Conservation (phyloP, 64 coral and sea anemone species). For the Pocillopora damicornis region DNA sequence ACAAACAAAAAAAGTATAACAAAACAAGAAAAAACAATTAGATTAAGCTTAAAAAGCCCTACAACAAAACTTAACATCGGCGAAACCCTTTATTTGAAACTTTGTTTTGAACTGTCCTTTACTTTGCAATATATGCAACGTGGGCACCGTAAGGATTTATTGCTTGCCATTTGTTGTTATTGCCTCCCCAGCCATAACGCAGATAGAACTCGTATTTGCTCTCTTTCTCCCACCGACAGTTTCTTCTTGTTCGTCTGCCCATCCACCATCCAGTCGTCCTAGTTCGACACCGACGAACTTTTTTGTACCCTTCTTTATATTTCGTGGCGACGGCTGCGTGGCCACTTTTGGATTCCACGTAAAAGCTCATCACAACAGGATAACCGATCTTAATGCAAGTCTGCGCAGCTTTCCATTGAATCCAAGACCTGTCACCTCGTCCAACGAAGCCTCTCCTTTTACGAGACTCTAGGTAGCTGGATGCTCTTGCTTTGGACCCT, state of each 20-base stretch:
- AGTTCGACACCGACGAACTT: background rate
- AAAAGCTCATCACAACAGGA: conserved; percentile 27
- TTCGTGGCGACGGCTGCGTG: conserved; percentile 51
- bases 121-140: background rate
- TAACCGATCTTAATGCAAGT: conserved; percentile 16
- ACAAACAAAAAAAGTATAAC: no score
- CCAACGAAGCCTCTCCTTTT: background rate
- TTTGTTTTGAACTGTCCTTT: no score
- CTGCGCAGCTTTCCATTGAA: background rate
- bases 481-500: background rate
- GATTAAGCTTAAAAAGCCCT: no score
- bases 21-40: no score
- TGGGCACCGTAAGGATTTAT: background rate
- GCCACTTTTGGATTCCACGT: background rate
- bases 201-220: conserved; percentile 9
- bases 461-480: background rate
- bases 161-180: conserved; percentile 6
- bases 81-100: no score
- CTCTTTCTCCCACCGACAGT: background rate
- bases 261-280: background rate
- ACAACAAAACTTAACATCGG: no score
- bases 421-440: background rate
- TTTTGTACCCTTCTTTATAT: conserved; percentile 15
- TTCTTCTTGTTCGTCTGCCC: background rate
- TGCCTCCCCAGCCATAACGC: conserved; percentile 39